Percentiles rank a stretch among this genome's conserved stretches.
Evolutionary conservation across 2,888 invertebrate species (phyloP).

Genomic region (Priocnemis perturbator): DNA sequence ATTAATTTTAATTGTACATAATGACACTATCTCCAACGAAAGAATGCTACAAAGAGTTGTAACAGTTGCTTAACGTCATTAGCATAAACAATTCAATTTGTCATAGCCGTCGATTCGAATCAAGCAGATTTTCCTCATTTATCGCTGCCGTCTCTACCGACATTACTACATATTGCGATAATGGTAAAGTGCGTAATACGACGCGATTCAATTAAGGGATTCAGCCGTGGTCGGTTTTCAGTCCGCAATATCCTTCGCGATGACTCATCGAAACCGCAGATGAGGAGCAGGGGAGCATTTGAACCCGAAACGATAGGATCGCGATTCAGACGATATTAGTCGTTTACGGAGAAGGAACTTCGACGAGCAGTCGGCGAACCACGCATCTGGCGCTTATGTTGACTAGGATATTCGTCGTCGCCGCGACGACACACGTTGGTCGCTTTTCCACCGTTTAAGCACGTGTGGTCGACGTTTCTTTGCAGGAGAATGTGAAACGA

Average conservation of each 20-base stretch:
- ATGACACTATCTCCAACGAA: too few species aligned
- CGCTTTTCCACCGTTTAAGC: not conserved
- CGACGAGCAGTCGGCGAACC: too few species aligned
- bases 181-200: not conserved
- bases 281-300: slow-evolving; percentile 13
- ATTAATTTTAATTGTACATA: too few species aligned
- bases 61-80: too few species aligned
- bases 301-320: slow-evolving; percentile 12
- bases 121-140: too few species aligned
- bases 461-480: slow-evolving; percentile 15
- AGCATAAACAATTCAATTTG: not conserved
- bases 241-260: not conserved
- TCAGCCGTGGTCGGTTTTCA: not conserved
- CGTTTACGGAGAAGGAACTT: too few species aligned
- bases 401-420: too few species aligned
- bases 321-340: not conserved
- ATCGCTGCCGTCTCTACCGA: not conserved
- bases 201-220: not conserved
- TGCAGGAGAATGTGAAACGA: slow-evolving; percentile 11
- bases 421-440: not conserved
- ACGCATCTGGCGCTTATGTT: too few species aligned
- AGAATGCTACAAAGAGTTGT: too few species aligned
- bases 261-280: slow-evolving; percentile 12
- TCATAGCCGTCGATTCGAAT: too few species aligned
- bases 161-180: not conserved